These are phyloP conservation scores for Sapayoa aenigma DNA, from an alignment of 2,113 vertebrate genomes.

Conservation along the genomic window DNA sequence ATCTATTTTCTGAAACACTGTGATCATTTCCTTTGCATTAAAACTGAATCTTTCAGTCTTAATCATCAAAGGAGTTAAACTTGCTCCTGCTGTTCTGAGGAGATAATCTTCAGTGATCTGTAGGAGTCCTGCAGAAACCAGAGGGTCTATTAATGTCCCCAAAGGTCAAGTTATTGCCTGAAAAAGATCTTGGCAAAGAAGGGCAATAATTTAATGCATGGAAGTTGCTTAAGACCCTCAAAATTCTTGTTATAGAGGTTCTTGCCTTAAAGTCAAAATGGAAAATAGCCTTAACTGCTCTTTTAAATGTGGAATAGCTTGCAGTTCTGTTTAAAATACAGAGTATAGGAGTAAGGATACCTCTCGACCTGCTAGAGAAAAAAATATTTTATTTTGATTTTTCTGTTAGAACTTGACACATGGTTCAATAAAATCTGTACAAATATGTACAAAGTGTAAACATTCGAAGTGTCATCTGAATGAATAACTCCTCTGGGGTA, in stretches of 20 bases:
- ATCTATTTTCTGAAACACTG: background rate
- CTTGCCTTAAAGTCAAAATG: background rate
- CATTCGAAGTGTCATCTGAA: background rate
- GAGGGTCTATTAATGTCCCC: background rate
- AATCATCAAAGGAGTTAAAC: background rate
- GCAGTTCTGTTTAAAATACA: background rate
- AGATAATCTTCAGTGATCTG: background rate
- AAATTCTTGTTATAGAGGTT: background rate
- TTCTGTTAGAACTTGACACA: background rate
- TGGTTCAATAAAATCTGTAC: background rate
- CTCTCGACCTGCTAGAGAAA: background rate
- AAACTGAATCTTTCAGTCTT: background rate
- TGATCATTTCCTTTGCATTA: background rate
- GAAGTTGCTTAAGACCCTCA: background rate
- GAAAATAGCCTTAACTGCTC: background rate
- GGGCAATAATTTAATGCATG: background rate
- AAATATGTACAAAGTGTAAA: background rate
- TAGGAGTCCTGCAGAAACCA: background rate
- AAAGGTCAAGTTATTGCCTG: background rate
- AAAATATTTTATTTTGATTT: background rate
- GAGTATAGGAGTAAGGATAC: background rate
- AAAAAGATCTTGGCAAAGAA: background rate
- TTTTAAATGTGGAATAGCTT: background rate
- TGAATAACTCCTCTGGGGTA: background rate
- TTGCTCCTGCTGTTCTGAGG: background rate